A percentile compares a stretch with the other conserved stretches of the same genome.
phyloP scores from a whole-genome alignment of 1,140 invertebrate genomes.

The Drosophila ercepeae region DNA sequence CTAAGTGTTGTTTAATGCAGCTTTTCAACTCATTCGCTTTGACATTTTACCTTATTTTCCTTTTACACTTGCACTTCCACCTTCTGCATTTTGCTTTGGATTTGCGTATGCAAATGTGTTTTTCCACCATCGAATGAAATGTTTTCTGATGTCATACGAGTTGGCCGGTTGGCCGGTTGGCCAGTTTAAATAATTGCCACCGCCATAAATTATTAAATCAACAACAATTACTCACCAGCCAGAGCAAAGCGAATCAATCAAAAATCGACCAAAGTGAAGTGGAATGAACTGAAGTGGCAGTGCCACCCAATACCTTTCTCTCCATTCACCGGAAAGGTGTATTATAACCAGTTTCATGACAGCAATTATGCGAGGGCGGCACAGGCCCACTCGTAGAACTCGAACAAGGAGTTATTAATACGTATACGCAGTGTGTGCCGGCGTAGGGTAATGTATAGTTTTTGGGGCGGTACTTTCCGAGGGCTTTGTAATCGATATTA shows the following conservation, averaged over 20 bases:
- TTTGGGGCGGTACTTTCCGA: constrained; percentile 41
- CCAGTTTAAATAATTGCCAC: constrained; percentile 71
- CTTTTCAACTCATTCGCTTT: constrained; percentile 60
- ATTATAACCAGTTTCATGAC: constrained; percentile 75
- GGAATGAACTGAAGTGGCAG: constrained; percentile 7
- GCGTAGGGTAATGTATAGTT: constrained; percentile 34
- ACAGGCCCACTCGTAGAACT: neutral
- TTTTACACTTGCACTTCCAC: constrained; percentile 1
- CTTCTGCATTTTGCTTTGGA: constrained; percentile 45
- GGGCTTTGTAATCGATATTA: constrained; percentile 78
- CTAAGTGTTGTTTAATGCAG: constrained; percentile 71
- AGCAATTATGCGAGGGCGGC: constrained; percentile 64
- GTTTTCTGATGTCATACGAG: constrained; percentile 59
- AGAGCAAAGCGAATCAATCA: constrained; percentile 67
- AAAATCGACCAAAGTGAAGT: constrained; percentile 20
- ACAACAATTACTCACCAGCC: constrained; percentile 72
- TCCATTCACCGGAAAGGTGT: constrained; percentile 24
- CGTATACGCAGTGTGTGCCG: constrained; percentile 40
- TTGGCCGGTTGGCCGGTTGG: constrained; percentile 4
- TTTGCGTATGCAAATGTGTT: constrained; percentile 64
- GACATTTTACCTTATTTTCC: constrained; percentile 20
- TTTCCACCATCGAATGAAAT: constrained; percentile 12
- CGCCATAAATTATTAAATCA: constrained; percentile 78
- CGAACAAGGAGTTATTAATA: constrained; percentile 54
- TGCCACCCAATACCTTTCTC: too few relatives aligned